Evolutionary conservation across 1,140 invertebrate species (phyloP).

Genomic region (Lethrus apterus): DNA sequence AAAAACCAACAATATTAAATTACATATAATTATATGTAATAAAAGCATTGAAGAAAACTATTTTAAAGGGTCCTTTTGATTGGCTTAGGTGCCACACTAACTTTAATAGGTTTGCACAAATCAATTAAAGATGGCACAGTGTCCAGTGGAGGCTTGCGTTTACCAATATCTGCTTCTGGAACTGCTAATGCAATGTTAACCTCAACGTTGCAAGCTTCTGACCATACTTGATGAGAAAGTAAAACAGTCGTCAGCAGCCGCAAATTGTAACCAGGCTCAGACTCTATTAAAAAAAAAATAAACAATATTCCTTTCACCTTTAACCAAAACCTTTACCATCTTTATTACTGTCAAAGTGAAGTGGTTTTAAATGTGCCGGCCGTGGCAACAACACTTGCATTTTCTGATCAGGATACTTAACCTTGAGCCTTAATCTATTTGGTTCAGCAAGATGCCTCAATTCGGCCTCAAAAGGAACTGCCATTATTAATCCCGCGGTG

Average conservation of each 20-base stretch:
- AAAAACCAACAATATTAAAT: no score
- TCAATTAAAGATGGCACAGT: constrained; percentile 64
- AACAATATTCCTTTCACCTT: constrained; percentile 20
- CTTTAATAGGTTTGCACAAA: constrained; percentile 81
- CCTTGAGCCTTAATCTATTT: constrained; percentile 66
- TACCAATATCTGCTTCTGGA: constrained; percentile 52
- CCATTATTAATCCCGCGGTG: constrained; percentile 83
- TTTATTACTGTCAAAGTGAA: constrained; percentile 36
- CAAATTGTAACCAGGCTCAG: constrained; percentile 53
- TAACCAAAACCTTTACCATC: constrained; percentile 21
- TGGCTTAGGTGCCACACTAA: constrained; percentile 82
- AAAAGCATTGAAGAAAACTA: no score
- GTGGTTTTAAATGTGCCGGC: constrained; percentile 57
- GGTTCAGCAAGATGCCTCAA: constrained; percentile 72
- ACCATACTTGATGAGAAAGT: constrained; percentile 85
- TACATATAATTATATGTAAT: no score
- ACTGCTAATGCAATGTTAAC: constrained; percentile 75
- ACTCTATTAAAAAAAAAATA: constrained; percentile 16
- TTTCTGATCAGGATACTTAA: constrained; percentile 89
- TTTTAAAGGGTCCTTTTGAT: constrained; percentile 54
- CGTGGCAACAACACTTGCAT: constrained; percentile 74
- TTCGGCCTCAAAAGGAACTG: constrained; percentile 78
- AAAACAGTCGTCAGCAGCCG: constrained; percentile 77
- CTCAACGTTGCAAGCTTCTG: constrained; percentile 82
- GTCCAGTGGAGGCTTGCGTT: constrained; percentile 47